These are phyloP conservation scores for Lerema accius DNA, from an alignment of 1,140 invertebrate genomes.

Conservation along the genomic window DNA sequence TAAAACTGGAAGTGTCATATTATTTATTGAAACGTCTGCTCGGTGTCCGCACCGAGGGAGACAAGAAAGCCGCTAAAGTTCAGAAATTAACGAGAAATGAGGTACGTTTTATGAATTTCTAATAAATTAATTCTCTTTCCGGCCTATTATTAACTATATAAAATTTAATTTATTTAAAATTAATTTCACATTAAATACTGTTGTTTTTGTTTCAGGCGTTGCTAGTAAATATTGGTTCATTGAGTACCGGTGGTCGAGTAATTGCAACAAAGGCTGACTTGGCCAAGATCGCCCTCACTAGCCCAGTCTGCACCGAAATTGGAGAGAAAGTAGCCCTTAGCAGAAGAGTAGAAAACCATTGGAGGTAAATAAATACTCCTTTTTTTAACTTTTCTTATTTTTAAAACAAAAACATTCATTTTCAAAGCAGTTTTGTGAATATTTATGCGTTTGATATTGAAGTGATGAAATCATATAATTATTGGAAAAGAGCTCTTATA, in stretches of 20 bases:
- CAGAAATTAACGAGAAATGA: constrained; percentile 95
- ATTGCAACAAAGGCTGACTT: constrained; percentile 98
- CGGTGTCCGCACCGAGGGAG: constrained; percentile 98
- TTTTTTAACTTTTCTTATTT: too few relatives aligned
- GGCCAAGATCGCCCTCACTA: constrained; percentile 98
- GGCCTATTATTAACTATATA: too few relatives aligned
- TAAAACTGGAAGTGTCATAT: constrained; percentile 99
- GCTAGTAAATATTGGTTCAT: constrained; percentile 99
- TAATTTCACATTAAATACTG: too few relatives aligned
- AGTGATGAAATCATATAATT: too few relatives aligned
- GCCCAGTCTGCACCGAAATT: constrained; percentile 99
- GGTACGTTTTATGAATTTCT: constrained; percentile 60
- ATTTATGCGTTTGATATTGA: too few relatives aligned
- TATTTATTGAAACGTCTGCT: constrained; percentile 97
- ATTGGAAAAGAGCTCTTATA: too few relatives aligned
- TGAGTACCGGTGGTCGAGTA: constrained; percentile 98
- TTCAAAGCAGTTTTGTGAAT: too few relatives aligned
- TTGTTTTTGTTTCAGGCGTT: constrained; percentile 90
- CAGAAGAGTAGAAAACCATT: constrained; percentile 99
- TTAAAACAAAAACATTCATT: too few relatives aligned
- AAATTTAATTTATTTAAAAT: too few relatives aligned
- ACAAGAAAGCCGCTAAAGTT: constrained; percentile 99
- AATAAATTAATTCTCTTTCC: too few relatives aligned
- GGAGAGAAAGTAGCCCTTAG: constrained; percentile 99
- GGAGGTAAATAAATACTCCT: constrained; percentile 91